Evolutionary conservation across 2,888 invertebrate species (phyloP).

Genomic region (Morpho deidamia): DNA sequence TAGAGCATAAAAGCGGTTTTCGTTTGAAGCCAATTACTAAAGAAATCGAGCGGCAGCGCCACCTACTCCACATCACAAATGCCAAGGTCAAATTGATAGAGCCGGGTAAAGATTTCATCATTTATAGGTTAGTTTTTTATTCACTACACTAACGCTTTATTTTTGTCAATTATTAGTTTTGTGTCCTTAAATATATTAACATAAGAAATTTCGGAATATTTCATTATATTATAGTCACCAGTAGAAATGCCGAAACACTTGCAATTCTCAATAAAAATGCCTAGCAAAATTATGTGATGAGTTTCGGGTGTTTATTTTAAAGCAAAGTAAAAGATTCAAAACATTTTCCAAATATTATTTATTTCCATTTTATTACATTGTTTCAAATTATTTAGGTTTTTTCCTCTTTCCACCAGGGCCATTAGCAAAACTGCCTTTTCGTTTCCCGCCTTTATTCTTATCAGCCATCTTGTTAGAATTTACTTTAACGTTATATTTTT

Average conservation of each 20-base stretch:
- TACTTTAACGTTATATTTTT: constrained; percentile 27
- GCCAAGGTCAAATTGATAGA: constrained; percentile 26
- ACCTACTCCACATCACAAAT: constrained; percentile 21
- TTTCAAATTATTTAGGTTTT: constrained; percentile 41
- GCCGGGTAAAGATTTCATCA: constrained; percentile 7
- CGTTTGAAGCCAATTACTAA: not conserved
- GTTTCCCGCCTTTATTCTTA: constrained; percentile 45
- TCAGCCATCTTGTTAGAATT: constrained; percentile 38
- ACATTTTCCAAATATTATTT: constrained; percentile 20
- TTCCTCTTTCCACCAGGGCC: constrained; percentile 54
- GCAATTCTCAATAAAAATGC: too few species aligned
- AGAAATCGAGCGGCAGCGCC: constrained; percentile 24
- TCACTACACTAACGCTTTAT: too few species aligned
- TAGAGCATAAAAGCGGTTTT: not conserved
- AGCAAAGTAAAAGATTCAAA: constrained; percentile 6
- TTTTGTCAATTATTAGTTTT: too few species aligned
- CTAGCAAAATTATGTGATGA: too few species aligned
- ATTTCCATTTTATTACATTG: constrained; percentile 1
- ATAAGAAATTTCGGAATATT: too few species aligned
- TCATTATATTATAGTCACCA: too few species aligned
- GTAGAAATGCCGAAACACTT: too few species aligned
- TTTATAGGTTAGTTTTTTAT: constrained; percentile 14
- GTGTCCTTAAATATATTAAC: too few species aligned
- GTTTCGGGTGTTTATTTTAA: not conserved
- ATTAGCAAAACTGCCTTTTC: constrained; percentile 39